These are phyloP conservation scores for Laupala kohalensis DNA, from an alignment of 1,140 invertebrate species.

Conservation along the genomic window DNA sequence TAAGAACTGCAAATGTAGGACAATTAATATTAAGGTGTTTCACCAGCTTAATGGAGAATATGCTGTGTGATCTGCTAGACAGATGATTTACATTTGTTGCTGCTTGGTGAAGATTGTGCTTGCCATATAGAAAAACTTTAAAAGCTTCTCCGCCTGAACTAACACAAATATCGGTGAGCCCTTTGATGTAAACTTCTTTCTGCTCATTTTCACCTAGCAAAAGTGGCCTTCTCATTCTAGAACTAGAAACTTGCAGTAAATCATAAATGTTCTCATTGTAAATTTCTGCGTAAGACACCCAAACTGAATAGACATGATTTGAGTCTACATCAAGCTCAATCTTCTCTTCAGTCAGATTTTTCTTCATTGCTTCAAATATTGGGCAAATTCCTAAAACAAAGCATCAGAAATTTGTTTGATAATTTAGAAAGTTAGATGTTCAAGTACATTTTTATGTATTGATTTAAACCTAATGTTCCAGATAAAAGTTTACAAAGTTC, in stretches of 20 bases:
- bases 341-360: background rate
- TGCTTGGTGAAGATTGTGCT: constrained; percentile 68
- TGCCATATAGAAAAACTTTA: constrained; percentile 58
- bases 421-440: no score
- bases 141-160: constrained; percentile 64
- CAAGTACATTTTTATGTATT: no score
- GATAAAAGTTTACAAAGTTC: no score
- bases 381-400: background rate
- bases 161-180: constrained; percentile 59
- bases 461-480: no score
- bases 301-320: constrained; percentile 31
- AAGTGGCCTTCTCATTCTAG: constrained; percentile 31
- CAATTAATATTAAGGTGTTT: constrained; percentile 33
- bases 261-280: constrained; percentile 89
- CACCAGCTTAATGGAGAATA: constrained; percentile 72
- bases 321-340: background rate
- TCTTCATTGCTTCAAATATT: background rate
- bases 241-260: constrained; percentile 32
- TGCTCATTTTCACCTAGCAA: constrained; percentile 44
- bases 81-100: constrained; percentile 70
- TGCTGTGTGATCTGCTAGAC: constrained; percentile 77
- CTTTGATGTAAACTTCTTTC: constrained; percentile 59
- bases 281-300: constrained; percentile 85
- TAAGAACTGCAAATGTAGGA: constrained; percentile 33
- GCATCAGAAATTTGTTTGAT: no score